Conservation (phyloP, 2,113 vertebrate species). For the Poeciliopsis occidentalis region DNA sequence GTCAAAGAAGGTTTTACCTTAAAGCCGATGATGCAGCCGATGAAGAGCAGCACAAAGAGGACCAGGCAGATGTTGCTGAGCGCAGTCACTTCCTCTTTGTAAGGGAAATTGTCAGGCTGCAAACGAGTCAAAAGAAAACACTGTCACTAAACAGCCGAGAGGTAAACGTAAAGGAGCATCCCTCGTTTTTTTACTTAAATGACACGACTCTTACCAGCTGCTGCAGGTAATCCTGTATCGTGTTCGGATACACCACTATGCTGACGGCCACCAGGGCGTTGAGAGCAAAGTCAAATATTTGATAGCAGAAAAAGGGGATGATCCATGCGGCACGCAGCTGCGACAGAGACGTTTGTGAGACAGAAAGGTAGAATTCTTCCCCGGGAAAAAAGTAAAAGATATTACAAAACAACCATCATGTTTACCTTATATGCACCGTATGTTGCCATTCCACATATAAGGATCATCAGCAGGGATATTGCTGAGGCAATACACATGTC, state of each 20-base stretch:
- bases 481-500: conserved; percentile 94
- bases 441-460: conserved; percentile 95
- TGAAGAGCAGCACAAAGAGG: conserved; percentile 89
- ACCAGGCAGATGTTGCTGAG: conserved; percentile 88
- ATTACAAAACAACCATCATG: background rate
- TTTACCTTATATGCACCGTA: conserved; percentile 95
- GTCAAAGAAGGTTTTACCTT: conserved; percentile 80
- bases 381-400: background rate
- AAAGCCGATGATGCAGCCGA: conserved; percentile 86
- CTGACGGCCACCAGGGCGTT: conserved; percentile 90
- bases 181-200: background rate
- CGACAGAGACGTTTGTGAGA: conserved; percentile 29
- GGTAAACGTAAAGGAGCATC: background rate
- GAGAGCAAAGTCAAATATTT: conserved; percentile 93
- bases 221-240: conserved; percentile 89
- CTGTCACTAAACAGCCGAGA: background rate
- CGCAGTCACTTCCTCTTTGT: conserved; percentile 89
- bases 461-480: conserved; percentile 94
- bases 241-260: conserved; percentile 89
- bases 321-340: conserved; percentile 91
- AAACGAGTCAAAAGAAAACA: conserved; percentile 46
- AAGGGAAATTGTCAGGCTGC: conserved; percentile 89
- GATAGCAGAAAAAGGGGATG: conserved; percentile 95
- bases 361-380: background rate
- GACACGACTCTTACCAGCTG: conserved; percentile 83